Percentiles rank a stretch among this genome's conserved stretches.
phyloP scores from a whole-genome alignment of 2,888 invertebrate genomes.

The Augiades crinisus region DNA sequence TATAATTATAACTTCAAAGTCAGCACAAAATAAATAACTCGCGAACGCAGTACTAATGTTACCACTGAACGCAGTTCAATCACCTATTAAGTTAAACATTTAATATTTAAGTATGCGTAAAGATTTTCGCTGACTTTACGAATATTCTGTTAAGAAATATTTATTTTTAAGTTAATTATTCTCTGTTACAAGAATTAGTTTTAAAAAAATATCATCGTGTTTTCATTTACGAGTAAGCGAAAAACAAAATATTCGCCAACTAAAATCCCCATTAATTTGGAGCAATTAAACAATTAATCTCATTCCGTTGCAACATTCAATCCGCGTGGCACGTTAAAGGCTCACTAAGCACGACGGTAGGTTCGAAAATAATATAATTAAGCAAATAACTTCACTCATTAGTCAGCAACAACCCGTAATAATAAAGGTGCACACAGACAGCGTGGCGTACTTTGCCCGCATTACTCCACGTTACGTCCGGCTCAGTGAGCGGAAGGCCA shows the following conservation, averaged over 20 bases:
- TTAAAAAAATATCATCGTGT: too few relatives aligned
- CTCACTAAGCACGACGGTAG: constrained; percentile 47
- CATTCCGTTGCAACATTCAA: constrained; percentile 32
- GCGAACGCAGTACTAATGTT: too few relatives aligned
- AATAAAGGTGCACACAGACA: constrained; percentile 37
- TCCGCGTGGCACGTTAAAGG: constrained; percentile 43
- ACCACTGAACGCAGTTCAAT: too few relatives aligned
- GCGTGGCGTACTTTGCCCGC: constrained; percentile 46
- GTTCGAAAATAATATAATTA: constrained; percentile 69
- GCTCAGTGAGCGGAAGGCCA: constrained; percentile 69
- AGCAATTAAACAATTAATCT: constrained; percentile 31
- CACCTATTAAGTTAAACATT: too few relatives aligned
- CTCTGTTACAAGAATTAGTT: too few relatives aligned
- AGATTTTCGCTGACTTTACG: too few relatives aligned
- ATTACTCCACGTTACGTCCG: constrained; percentile 67
- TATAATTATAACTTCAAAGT: too few relatives aligned
- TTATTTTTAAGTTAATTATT: too few relatives aligned
- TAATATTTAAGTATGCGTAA: too few relatives aligned
- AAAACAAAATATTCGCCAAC: not conserved
- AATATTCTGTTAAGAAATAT: too few relatives aligned
- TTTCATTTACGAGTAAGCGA: too few relatives aligned
- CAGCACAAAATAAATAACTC: too few relatives aligned
- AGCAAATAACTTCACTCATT: constrained; percentile 70
- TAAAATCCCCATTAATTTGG: not conserved
- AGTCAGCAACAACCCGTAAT: constrained; percentile 54